Percentiles rank a stretch among this genome's conserved stretches.
These are phyloP conservation scores for Oryctes rhinoceros DNA, from an alignment of 1,140 invertebrate genomes.

Conservation along the genomic window DNA sequence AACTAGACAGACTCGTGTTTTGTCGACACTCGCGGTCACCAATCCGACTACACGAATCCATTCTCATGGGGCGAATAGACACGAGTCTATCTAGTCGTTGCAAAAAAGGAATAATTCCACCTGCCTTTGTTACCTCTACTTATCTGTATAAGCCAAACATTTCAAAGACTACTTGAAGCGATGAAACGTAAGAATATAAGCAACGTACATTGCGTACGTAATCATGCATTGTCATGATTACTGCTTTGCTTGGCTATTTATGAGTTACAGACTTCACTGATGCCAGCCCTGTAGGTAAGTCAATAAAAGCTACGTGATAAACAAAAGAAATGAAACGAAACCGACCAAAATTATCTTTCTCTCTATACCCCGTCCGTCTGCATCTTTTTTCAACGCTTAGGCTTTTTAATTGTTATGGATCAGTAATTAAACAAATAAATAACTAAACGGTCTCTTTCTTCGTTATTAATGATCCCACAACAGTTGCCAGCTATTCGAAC, in stretches of 20 bases:
- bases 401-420: constrained; percentile 59
- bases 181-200: too few species aligned
- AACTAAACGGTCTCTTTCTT: constrained; percentile 58
- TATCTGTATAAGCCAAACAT: too few species aligned
- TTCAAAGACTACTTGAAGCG: too few species aligned
- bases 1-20: too few species aligned
- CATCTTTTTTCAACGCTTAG: constrained; percentile 42
- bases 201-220: too few species aligned
- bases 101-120: too few species aligned
- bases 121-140: too few species aligned
- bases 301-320: constrained; percentile 6
- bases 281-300: constrained; percentile 11
- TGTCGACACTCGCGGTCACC: too few species aligned
- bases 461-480: constrained; percentile 61
- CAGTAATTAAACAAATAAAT: constrained; percentile 63
- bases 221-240: not conserved
- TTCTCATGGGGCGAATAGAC: too few species aligned
- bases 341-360: constrained; percentile 21
- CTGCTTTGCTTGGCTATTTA: not conserved
- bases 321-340: not conserved
- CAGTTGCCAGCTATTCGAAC: constrained; percentile 58
- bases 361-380: constrained; percentile 39
- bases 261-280: constrained; percentile 1
- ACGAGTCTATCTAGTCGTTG: too few species aligned
- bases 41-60: too few species aligned